phyloP scores from a whole-genome alignment of 1,140 invertebrate species.

The Cylas formicarius region DNA sequence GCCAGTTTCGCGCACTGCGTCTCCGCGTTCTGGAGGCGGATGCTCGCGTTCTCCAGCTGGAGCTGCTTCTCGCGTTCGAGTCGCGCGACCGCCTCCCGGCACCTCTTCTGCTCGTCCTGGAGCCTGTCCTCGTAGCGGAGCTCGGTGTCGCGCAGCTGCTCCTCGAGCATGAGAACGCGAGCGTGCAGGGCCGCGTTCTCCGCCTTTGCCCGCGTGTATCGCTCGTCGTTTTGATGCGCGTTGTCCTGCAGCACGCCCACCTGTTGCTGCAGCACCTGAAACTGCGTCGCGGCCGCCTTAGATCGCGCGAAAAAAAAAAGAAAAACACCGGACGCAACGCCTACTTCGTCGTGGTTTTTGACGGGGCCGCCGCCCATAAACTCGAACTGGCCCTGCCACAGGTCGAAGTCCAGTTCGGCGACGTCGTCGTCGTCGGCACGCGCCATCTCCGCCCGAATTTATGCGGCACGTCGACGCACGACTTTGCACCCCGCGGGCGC shows the following conservation, averaged over 20 bases:
- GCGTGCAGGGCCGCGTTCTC: slow-evolving; percentile 86
- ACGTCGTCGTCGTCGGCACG: no score
- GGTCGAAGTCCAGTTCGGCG: slow-evolving; percentile 73
- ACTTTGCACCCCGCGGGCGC: no score
- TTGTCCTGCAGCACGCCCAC: slow-evolving; percentile 78
- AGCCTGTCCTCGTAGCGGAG: slow-evolving; percentile 71
- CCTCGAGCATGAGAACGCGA: slow-evolving; percentile 84
- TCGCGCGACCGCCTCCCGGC: slow-evolving; percentile 70
- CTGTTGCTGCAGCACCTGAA: slow-evolving; percentile 85
- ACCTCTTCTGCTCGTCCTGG: slow-evolving; percentile 73
- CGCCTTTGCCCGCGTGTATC: slow-evolving; percentile 77
- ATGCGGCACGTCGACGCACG: no score
- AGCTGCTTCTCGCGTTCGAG: slow-evolving; percentile 80
- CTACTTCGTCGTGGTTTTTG: neutral
- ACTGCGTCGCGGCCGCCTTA: no score
- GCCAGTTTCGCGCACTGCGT: slow-evolving; percentile 67
- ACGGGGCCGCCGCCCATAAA: slow-evolving; percentile 62
- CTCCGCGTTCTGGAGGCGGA: slow-evolving; percentile 73
- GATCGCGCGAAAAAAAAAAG: no score
- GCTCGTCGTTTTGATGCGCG: slow-evolving; percentile 72
- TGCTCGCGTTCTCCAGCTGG: slow-evolving; percentile 76
- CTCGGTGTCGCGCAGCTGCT: slow-evolving; percentile 83
- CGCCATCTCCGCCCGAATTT: no score
- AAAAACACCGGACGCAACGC: neutral
- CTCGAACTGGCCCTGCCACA: slow-evolving; percentile 82